phyloP scores from a whole-genome alignment of 2,113 vertebrate species.

The Kryptolebias marmoratus region DNA sequence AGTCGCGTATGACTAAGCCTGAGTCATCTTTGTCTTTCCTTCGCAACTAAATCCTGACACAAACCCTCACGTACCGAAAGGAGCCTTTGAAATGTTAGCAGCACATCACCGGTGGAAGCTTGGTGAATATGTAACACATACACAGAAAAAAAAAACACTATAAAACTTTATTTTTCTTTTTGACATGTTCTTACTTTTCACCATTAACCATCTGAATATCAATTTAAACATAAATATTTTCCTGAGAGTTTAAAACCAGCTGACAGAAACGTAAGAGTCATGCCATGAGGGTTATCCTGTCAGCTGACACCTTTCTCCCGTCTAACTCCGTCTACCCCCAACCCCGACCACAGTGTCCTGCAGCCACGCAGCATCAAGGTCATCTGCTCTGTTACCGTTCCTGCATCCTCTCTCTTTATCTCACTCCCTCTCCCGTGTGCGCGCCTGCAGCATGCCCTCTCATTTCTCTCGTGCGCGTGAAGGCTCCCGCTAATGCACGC shows the following conservation, averaged over 20 bases:
- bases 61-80: constrained; percentile 33
- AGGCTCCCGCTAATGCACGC: constrained; percentile 15
- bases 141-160: not conserved
- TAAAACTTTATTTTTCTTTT: not conserved
- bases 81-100: constrained; percentile 18
- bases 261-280: constrained; percentile 34
- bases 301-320: constrained; percentile 54
- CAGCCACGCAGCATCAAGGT: constrained; percentile 74
- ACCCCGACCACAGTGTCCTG: constrained; percentile 39
- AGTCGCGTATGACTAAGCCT: constrained; percentile 69
- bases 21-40: constrained; percentile 65
- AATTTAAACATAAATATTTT: not conserved
- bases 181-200: constrained; percentile 4
- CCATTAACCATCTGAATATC: not conserved
- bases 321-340: constrained; percentile 29
- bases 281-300: constrained; percentile 51
- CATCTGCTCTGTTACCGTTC: constrained; percentile 62
- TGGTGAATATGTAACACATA: not conserved
- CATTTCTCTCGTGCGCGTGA: constrained; percentile 8
- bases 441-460: not conserved
- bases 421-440: constrained; percentile 10
- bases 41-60: constrained; percentile 52
- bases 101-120: constrained; percentile 39
- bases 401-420: constrained; percentile 24
- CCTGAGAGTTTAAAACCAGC: not conserved